Percentiles rank a stretch among this genome's conserved stretches.
These are phyloP conservation scores for Reticulitermes speratus DNA, from an alignment of 1,140 invertebrate genomes.

Conservation along the genomic window DNA sequence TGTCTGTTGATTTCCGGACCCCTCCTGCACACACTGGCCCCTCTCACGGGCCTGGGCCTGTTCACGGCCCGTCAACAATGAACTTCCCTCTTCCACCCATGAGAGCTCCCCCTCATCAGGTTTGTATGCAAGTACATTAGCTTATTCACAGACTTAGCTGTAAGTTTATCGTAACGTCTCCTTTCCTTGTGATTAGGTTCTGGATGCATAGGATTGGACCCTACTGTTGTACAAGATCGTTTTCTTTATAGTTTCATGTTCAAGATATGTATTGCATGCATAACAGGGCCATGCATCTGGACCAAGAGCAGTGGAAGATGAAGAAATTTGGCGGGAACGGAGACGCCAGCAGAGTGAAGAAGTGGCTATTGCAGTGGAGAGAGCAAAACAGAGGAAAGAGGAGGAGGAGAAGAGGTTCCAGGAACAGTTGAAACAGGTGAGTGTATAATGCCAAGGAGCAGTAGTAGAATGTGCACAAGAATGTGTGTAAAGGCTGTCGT, in stretches of 20 bases:
- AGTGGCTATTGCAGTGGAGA: conserved; percentile 68
- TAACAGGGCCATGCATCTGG: conserved; percentile 20
- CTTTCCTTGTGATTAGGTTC: background rate
- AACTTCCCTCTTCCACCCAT: conserved; percentile 14
- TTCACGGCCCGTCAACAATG: background rate
- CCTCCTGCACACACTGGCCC: conserved; percentile 24
- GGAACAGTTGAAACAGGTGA: background rate
- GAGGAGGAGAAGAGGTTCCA: conserved; percentile 74
- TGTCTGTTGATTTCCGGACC: conserved; percentile 25
- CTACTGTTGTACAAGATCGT: background rate
- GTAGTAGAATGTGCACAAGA: too few species aligned
- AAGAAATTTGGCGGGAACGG: conserved; percentile 70
- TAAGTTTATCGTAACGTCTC: background rate
- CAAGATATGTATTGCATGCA: background rate
- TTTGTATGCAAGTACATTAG: conserved; percentile 21
- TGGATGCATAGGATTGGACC: conserved; percentile 3
- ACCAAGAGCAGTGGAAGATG: conserved; percentile 56
- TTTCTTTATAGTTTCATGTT: background rate
- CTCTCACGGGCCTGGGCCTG: conserved; percentile 1
- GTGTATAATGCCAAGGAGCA: background rate
- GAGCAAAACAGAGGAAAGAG: conserved; percentile 73
- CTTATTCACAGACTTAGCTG: background rate
- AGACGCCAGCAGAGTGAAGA: conserved; percentile 66
- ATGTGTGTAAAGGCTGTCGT: too few species aligned
- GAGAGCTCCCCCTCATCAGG: background rate